These are phyloP conservation scores for Euleptes europaea DNA, from an alignment of 2,113 vertebrate species.

Conservation along the genomic window DNA sequence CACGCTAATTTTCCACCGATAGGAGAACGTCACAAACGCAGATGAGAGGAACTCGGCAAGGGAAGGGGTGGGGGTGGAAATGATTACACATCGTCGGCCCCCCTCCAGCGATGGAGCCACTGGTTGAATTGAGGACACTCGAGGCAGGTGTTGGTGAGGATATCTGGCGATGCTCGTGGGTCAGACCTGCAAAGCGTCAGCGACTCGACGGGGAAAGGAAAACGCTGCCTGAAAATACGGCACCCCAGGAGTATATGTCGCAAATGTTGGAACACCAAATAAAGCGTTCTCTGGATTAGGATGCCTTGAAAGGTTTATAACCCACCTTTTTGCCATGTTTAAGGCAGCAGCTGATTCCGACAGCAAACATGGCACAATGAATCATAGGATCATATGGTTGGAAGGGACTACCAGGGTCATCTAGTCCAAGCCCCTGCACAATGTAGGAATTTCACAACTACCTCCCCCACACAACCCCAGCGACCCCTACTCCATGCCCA, in stretches of 20 bases:
- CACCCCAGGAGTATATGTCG: no score
- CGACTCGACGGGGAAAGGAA: no score
- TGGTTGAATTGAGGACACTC: not conserved
- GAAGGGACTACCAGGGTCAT: no score
- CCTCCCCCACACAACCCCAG: no score
- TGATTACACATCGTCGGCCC: not conserved
- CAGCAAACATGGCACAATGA: not conserved
- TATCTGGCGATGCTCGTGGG: not conserved
- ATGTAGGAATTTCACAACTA: no score
- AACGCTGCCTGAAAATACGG: no score
- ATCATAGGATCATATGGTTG: no score
- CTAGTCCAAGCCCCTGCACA: no score
- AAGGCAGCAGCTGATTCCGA: not conserved
- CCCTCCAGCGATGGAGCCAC: not conserved
- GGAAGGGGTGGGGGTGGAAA: no score
- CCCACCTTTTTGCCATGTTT: not conserved
- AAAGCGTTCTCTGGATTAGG: not conserved
- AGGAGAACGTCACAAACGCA: conserved; percentile 24
- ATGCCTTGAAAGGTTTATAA: not conserved
- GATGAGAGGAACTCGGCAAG: not conserved
- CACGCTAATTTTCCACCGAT: conserved; percentile 41
- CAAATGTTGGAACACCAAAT: no score
- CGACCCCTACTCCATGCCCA: no score
- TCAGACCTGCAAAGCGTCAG: no score
- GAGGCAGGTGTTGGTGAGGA: not conserved